Percentiles rank a stretch among this genome's conserved stretches.
phyloP scores from a whole-genome alignment of 2,797 vertebrate species.

The Poecilia picta region DNA sequence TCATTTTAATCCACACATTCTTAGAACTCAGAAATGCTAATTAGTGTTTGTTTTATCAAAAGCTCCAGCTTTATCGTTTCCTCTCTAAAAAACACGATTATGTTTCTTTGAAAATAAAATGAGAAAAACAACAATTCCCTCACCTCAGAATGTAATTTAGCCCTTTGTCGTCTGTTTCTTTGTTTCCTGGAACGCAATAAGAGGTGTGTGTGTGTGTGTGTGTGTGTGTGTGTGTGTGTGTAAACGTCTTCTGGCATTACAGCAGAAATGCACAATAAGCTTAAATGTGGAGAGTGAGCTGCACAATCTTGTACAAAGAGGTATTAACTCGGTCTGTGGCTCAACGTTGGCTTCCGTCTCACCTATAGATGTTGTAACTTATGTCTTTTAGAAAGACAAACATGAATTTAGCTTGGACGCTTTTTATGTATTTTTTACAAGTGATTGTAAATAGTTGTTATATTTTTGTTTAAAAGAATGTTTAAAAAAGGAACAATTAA shows the following conservation, averaged over 20 bases:
- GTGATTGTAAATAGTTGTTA: constrained; percentile 97
- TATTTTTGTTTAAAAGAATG: constrained; percentile 99
- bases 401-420: constrained; percentile 87
- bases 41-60: background rate
- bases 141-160: constrained; percentile 26
- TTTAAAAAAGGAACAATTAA: constrained; percentile 80
- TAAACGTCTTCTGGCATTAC: constrained; percentile 61
- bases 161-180: constrained; percentile 59
- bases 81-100: background rate
- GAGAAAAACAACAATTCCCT: constrained; percentile 1
- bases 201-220: constrained; percentile 68
- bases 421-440: constrained; percentile 95
- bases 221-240: constrained; percentile 7
- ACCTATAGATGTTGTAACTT: constrained; percentile 91
- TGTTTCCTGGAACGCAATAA: constrained; percentile 83
- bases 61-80: background rate
- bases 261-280: constrained; percentile 85
- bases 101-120: constrained; percentile 25
- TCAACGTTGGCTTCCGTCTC: constrained; percentile 80
- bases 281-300: constrained; percentile 85
- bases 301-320: constrained; percentile 87
- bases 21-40: background rate
- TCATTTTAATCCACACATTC: background rate
- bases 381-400: constrained; percentile 99
- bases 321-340: constrained; percentile 86